Conservation (phyloP, 2,113 vertebrate genomes). For the Cynopterus brachyotis region DNA sequence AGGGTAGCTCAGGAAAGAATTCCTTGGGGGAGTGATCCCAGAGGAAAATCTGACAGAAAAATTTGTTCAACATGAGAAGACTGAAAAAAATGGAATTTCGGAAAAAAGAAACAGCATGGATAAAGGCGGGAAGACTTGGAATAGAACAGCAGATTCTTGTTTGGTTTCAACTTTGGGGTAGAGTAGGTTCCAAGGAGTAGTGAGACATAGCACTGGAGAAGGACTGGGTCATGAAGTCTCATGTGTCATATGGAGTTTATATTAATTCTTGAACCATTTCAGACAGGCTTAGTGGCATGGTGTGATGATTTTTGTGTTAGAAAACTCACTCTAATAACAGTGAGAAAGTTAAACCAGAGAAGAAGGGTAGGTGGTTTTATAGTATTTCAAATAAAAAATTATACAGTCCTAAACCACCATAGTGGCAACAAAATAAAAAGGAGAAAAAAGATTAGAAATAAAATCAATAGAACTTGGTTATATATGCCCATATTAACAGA, state of each 20-base stretch:
- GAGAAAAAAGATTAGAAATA: background rate
- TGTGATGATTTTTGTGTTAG: background rate
- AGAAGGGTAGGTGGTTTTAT: no score
- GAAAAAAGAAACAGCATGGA: background rate
- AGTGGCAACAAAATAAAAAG: background rate
- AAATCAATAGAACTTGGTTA: background rate
- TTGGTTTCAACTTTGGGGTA: background rate
- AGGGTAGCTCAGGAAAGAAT: background rate
- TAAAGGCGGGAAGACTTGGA: background rate
- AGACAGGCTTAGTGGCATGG: background rate
- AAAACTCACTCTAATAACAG: background rate
- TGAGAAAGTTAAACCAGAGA: background rate
- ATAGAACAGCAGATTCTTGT: background rate
- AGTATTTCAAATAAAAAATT: background rate
- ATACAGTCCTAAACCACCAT: background rate
- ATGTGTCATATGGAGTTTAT: background rate
- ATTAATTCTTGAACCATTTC: background rate
- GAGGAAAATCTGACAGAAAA: background rate
- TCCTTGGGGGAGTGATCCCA: background rate
- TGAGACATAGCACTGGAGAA: background rate
- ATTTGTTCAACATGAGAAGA: background rate
- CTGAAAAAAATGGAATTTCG: background rate
- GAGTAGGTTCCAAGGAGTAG: background rate
- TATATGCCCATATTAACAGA: background rate
- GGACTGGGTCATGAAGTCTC: background rate